Evolutionary conservation across 2,113 vertebrate species (phyloP).

Genomic region (Tichodroma muraria): DNA sequence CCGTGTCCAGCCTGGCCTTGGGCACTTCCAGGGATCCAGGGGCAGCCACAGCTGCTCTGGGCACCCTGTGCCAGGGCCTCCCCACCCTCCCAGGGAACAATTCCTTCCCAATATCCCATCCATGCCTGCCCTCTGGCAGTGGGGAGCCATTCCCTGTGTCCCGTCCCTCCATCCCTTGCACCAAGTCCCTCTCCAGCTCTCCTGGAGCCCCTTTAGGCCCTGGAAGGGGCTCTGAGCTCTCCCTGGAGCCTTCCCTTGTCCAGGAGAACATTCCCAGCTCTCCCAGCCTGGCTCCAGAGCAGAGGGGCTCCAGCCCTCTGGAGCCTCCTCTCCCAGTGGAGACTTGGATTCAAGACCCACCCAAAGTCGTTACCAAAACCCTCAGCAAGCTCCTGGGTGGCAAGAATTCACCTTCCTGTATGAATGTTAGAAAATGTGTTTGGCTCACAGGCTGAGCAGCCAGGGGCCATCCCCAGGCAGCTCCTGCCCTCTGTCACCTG

Average conservation of each 20-base stretch:
- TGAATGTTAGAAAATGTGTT: accelerated
- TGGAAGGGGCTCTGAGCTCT: background rate
- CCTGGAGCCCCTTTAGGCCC: background rate
- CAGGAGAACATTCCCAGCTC: background rate
- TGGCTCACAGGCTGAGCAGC: background rate
- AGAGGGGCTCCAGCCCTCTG: background rate
- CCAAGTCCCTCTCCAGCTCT: background rate
- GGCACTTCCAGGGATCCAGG: background rate
- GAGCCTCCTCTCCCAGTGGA: background rate
- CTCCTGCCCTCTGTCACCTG: background rate
- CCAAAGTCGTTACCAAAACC: background rate
- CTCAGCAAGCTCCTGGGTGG: background rate
- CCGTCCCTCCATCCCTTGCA: background rate
- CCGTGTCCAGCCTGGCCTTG: background rate
- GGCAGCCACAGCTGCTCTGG: background rate
- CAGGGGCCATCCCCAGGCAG: background rate
- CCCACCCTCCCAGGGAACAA: background rate
- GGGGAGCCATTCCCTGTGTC: background rate
- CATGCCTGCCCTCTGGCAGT: background rate
- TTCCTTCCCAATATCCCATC: background rate
- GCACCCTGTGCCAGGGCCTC: background rate
- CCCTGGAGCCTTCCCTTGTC: background rate
- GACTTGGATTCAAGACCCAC: background rate
- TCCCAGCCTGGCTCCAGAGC: background rate
- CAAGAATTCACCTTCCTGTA: background rate